phyloP scores from a whole-genome alignment of 2,888 invertebrate species.

The Formica aserva region DNA sequence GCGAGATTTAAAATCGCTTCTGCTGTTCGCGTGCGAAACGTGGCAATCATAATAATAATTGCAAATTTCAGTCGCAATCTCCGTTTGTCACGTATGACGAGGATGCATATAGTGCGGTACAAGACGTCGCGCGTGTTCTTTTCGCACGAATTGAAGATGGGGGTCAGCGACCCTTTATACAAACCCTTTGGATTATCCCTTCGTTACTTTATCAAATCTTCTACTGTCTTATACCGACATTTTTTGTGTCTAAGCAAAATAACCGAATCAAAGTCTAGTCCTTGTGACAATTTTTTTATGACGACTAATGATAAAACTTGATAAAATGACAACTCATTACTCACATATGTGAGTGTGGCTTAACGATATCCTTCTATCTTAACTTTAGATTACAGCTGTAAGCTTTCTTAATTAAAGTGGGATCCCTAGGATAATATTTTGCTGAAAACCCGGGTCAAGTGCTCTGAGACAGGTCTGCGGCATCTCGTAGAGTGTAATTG shows the following conservation, averaged over 20 bases:
- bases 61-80: slow-evolving; percentile 30
- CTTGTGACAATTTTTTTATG: not conserved
- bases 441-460: slow-evolving; percentile 14
- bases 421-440: slow-evolving; percentile 16
- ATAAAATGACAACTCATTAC: not conserved
- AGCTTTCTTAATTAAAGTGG: slow-evolving; percentile 27
- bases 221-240: not conserved
- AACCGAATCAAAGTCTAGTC: not conserved
- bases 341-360: not conserved
- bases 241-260: slow-evolving; percentile 1
- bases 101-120: not conserved
- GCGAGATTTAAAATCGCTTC: not conserved
- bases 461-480: not conserved
- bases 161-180: slow-evolving; percentile 11
- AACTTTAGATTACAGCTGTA: slow-evolving; percentile 10
- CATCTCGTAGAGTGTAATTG: slow-evolving; percentile 72
- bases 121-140: slow-evolving; percentile 24
- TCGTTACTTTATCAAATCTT: slow-evolving; percentile 3
- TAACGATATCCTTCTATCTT: not conserved
- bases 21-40: slow-evolving; percentile 10
- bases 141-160: slow-evolving; percentile 31
- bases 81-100: slow-evolving; percentile 21
- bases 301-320: not conserved
- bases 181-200: not conserved
- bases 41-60: slow-evolving; percentile 25